Conservation (phyloP, 2,797 vertebrate genomes). For the Lepus townsendii region DNA sequence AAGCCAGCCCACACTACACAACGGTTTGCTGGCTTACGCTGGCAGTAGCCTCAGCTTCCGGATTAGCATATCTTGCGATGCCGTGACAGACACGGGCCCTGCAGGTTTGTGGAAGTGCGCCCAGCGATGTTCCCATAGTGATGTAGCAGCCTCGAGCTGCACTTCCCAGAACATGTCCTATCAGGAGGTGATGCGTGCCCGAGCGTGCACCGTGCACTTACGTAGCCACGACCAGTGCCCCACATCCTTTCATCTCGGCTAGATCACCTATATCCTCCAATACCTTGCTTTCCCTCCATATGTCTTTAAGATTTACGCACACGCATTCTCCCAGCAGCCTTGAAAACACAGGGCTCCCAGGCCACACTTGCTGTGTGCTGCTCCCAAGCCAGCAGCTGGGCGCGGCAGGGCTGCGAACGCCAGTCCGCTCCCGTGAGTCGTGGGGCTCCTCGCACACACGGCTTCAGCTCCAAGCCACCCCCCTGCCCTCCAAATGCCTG, state of each 20-base stretch:
- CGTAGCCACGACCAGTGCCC: neutral
- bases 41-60: too few species aligned
- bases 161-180: too few species aligned
- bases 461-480: neutral
- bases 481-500: neutral
- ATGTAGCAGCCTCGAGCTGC: too few species aligned
- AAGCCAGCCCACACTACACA: too few species aligned
- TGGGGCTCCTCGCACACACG: accelerated
- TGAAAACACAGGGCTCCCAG: neutral
- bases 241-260: neutral
- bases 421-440: neutral
- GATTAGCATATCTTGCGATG: too few species aligned
- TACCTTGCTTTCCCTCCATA: neutral
- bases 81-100: too few species aligned
- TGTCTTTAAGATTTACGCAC: neutral
- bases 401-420: accelerated
- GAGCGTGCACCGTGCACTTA: too few species aligned
- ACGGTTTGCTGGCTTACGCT: too few species aligned
- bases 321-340: neutral
- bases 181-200: too few species aligned
- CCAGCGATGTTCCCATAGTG: too few species aligned
- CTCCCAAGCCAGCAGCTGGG: neutral
- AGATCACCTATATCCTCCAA: neutral
- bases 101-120: too few species aligned
- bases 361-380: neutral